These are phyloP conservation scores for Disparrhopalites patrizii DNA, from an alignment of 2,888 invertebrate species.

Conservation along the genomic window DNA sequence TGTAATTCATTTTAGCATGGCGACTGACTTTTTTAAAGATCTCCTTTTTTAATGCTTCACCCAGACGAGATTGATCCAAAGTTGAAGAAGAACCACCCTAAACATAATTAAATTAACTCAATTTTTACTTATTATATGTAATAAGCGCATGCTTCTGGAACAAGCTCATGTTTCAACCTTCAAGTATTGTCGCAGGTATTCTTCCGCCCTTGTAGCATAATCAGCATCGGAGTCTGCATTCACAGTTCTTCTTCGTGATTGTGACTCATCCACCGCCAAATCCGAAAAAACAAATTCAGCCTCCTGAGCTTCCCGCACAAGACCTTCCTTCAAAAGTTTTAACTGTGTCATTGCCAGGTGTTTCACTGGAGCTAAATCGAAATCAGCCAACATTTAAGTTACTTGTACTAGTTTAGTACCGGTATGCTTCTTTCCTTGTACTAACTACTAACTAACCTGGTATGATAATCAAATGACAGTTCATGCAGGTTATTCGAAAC, in stretches of 20 bases:
- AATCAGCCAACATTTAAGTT: neutral
- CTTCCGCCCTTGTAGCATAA: too few relatives aligned
- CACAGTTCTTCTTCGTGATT: too few relatives aligned
- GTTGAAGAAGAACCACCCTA: too few relatives aligned
- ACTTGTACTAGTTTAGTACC: neutral
- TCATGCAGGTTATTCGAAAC: conserved; percentile 65
- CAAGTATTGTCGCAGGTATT: too few relatives aligned
- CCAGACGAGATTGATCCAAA: too few relatives aligned
- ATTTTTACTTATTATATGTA: too few relatives aligned
- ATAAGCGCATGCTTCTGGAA: too few relatives aligned
- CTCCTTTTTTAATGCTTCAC: conserved; percentile 26
- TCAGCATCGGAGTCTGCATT: too few relatives aligned
- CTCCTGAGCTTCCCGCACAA: conserved; percentile 67
- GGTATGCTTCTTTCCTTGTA: too few relatives aligned
- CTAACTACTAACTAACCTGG: conserved; percentile 55
- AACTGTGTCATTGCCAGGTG: conserved; percentile 65
- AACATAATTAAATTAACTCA: too few relatives aligned
- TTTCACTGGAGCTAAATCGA: conserved; percentile 52
- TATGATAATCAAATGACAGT: conserved; percentile 67
- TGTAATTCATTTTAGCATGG: conserved; percentile 37
- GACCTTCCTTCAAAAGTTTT: conserved; percentile 68
- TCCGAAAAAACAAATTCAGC: conserved; percentile 56
- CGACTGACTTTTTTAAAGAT: conserved; percentile 38
- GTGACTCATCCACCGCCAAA: too few relatives aligned
- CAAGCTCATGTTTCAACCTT: too few relatives aligned